These are phyloP conservation scores for Condylura cristata DNA, from an alignment of 2,113 vertebrate genomes.

Conservation along the genomic window DNA sequence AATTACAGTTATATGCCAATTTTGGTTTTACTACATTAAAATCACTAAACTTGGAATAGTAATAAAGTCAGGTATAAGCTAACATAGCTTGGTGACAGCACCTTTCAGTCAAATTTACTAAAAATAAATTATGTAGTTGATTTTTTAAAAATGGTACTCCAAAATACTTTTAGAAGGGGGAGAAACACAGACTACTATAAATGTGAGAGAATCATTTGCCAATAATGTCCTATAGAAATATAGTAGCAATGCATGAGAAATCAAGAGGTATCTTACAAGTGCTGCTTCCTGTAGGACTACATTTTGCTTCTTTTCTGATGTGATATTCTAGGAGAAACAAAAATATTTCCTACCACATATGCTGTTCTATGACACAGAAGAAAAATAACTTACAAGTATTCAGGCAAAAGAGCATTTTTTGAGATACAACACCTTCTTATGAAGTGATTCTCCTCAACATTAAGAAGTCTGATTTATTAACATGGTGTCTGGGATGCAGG, in stretches of 20 bases:
- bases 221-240: neutral
- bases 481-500: neutral
- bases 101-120: neutral
- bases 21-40: neutral
- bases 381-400: neutral
- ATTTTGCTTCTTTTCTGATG: neutral
- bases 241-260: neutral
- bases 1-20: neutral
- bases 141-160: neutral
- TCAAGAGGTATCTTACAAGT: neutral
- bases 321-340: neutral
- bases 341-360: neutral
- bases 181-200: neutral
- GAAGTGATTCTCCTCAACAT: neutral
- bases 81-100: neutral
- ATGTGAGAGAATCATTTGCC: neutral
- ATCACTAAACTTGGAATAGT: neutral
- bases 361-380: neutral
- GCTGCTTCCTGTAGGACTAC: neutral
- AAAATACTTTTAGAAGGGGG: neutral
- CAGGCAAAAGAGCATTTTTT: neutral
- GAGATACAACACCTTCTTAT: neutral
- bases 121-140: neutral
- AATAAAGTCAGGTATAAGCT: neutral
- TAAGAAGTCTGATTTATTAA: constrained; percentile 6